Percentiles rank a stretch among this genome's conserved stretches.
These are phyloP conservation scores for Chloroclystis v-ata DNA, from an alignment of 2,888 invertebrate genomes.

Conservation along the genomic window DNA sequence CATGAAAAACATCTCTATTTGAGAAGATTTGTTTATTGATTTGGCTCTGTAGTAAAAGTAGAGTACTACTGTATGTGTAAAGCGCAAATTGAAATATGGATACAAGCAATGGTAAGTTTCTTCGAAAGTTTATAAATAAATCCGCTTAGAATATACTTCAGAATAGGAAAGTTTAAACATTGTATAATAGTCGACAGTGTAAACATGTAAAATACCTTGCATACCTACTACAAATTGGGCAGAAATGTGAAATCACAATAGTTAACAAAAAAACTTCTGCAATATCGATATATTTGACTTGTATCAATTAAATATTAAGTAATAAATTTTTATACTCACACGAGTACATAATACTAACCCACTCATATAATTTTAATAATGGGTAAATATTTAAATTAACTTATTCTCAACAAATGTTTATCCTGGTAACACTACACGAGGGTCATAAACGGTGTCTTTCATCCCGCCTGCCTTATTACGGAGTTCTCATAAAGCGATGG, in stretches of 20 bases:
- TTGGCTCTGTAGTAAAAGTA: constrained; percentile 2
- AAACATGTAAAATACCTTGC: too few species aligned
- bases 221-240: too few species aligned
- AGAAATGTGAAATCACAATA: too few species aligned
- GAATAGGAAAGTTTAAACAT: too few species aligned
- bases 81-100: neutral
- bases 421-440: constrained; percentile 58
- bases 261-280: too few species aligned
- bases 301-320: too few species aligned
- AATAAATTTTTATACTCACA: constrained; percentile 34
- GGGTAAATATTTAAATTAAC: constrained; percentile 57
- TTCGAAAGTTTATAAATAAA: too few species aligned
- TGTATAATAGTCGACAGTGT: too few species aligned
- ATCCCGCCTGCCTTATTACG: constrained; percentile 60
- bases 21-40: constrained; percentile 12
- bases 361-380: constrained; percentile 35
- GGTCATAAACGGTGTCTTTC: constrained; percentile 66
- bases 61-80: constrained; percentile 4
- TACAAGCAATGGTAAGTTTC: neutral
- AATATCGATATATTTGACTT: too few species aligned
- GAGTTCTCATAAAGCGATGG: constrained; percentile 39
- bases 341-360: constrained; percentile 34
- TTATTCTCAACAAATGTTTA: constrained; percentile 56
- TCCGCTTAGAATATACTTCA: too few species aligned
- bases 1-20: constrained; percentile 32